Evolutionary conservation across 1,140 invertebrate species (phyloP).

Genomic region (Palaemon carinicauda): DNA sequence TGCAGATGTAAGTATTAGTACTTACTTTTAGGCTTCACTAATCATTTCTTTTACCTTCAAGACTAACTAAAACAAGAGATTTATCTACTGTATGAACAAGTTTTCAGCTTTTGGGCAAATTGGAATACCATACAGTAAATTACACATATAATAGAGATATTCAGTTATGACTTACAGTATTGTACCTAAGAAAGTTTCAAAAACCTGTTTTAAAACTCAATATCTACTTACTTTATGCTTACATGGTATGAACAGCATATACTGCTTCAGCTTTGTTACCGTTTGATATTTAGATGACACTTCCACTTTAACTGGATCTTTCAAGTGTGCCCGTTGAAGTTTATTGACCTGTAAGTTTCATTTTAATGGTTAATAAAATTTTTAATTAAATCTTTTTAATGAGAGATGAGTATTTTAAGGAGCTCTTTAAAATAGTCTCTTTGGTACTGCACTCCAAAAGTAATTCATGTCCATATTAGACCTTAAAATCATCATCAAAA

Average conservation of each 20-base stretch:
- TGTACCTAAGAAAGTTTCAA: slow-evolving; percentile 23
- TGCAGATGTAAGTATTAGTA: too few species aligned
- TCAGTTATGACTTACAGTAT: too few species aligned
- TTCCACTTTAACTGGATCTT: slow-evolving; percentile 93
- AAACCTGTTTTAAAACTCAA: slow-evolving; percentile 15
- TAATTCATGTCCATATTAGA: background rate
- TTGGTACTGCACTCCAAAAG: background rate
- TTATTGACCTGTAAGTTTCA: slow-evolving; percentile 80
- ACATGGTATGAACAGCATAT: slow-evolving; percentile 94
- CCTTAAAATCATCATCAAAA: background rate
- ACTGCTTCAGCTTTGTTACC: slow-evolving; percentile 94
- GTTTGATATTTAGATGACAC: slow-evolving; percentile 98
- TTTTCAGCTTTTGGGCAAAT: too few species aligned
- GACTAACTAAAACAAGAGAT: too few species aligned
- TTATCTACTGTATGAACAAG: too few species aligned
- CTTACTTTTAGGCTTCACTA: too few species aligned
- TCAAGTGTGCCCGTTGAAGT: slow-evolving; percentile 91
- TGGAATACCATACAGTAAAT: too few species aligned
- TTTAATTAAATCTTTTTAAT: background rate
- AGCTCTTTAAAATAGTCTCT: too few species aligned
- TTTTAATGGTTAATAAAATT: background rate
- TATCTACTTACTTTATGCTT: slow-evolving; percentile 83
- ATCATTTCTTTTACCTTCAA: too few species aligned
- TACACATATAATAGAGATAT: too few species aligned
- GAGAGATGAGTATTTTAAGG: background rate